phyloP scores from a whole-genome alignment of 1,140 invertebrate species.

The Drosophila ironensis region DNA sequence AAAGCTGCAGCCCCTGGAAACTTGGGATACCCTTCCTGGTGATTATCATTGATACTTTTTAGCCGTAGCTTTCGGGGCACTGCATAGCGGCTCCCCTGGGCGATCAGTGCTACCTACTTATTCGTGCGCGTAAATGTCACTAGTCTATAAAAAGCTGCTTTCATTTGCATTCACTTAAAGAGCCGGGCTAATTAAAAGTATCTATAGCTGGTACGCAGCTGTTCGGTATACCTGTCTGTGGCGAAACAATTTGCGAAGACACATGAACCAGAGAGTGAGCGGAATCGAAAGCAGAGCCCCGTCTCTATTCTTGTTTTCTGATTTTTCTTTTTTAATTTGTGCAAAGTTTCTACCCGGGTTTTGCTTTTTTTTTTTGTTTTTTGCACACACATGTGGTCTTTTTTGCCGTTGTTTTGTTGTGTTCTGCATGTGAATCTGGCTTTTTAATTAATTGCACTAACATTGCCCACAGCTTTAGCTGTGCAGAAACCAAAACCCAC shows the following conservation, averaged over 20 bases:
- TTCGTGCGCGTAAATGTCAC: too few relatives aligned
- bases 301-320: conserved; percentile 15
- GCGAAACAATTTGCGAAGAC: not conserved
- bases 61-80: too few relatives aligned
- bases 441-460: conserved; percentile 75
- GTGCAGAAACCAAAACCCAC: conserved; percentile 2
- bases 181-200: too few relatives aligned
- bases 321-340: conserved; percentile 45
- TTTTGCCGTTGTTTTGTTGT: conserved; percentile 21
- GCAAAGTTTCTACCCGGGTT: conserved; percentile 41
- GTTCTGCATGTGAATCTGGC: conserved; percentile 47
- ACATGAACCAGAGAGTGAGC: conserved; percentile 12
- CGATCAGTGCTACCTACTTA: too few relatives aligned
- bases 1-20: not conserved
- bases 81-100: too few relatives aligned
- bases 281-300: conserved; percentile 48
- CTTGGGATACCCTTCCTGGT: not conserved
- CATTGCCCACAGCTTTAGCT: conserved; percentile 44
- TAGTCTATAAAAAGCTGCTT: too few relatives aligned
- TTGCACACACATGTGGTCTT: conserved; percentile 41
- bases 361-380: too few relatives aligned
- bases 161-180: too few relatives aligned
- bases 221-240: too few relatives aligned
- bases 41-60: not conserved
- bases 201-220: too few relatives aligned